Conservation (phyloP, 2,888 invertebrate species). For the Thereva nobilitata region DNA sequence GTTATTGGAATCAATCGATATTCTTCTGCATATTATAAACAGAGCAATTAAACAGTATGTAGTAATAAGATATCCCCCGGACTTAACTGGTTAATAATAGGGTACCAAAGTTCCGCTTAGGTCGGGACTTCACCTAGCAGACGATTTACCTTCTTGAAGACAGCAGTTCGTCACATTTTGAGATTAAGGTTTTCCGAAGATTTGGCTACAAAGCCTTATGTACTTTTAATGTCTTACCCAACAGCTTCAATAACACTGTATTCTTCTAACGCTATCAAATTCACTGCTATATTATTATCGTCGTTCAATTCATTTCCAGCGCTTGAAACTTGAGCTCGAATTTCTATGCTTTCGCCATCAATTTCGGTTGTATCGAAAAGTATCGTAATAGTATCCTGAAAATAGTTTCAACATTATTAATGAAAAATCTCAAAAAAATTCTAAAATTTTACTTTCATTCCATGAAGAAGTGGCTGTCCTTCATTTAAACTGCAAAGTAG, state of each 20-base stretch:
- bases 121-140: no score
- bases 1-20: no score
- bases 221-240: conserved; percentile 49
- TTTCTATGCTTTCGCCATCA: conserved; percentile 49
- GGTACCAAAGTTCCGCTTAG: no score
- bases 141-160: no score
- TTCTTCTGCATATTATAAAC: no score
- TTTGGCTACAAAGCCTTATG: no score
- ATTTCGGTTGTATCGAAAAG: conserved; percentile 54
- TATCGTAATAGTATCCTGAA: conserved; percentile 48
- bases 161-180: no score
- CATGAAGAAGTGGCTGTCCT: conserved; percentile 51
- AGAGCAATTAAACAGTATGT: no score
- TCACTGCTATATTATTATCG: conserved; percentile 49
- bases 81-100: no score
- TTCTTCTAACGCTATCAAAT: conserved; percentile 51
- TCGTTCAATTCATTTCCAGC: conserved; percentile 53
- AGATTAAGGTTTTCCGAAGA: no score
- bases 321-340: conserved; percentile 55
- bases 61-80: no score
- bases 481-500: conserved; percentile 54
- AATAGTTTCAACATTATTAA: background rate
- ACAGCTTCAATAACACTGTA: conserved; percentile 56
- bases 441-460: conserved; percentile 29
- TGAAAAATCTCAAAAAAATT: background rate